phyloP scores from a whole-genome alignment of 2,113 vertebrate genomes.

The Vireo altiloquus region DNA sequence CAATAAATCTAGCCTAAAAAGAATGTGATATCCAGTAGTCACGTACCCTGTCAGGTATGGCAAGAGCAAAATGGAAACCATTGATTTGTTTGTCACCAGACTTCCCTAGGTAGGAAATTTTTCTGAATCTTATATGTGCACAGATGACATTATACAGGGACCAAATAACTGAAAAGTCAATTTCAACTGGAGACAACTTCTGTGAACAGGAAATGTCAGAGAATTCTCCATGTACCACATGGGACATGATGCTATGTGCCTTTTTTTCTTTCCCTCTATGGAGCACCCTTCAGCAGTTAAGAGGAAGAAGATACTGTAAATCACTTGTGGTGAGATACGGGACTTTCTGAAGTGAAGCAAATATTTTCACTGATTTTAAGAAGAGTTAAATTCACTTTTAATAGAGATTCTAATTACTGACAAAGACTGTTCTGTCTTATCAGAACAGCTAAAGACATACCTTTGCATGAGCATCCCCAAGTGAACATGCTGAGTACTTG shows the following conservation, averaged over 20 bases:
- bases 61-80: constrained; percentile 39
- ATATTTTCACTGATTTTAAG: not conserved
- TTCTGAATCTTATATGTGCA: not conserved
- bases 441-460: not conserved
- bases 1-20: constrained; percentile 33
- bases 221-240: not conserved
- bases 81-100: constrained; percentile 37
- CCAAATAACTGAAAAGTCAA: not conserved
- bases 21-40: not conserved
- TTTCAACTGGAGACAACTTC: not conserved
- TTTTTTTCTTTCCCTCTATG: not conserved
- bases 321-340: not conserved
- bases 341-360: not conserved
- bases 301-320: not conserved
- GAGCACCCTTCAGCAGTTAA: not conserved
- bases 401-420: constrained; percentile 1
- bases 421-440: not conserved
- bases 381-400: not conserved
- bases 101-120: constrained; percentile 27
- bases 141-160: not conserved
- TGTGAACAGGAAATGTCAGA: not conserved
- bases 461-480: not conserved
- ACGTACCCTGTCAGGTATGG: not conserved
- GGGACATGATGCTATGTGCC: not conserved
- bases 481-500: not conserved